These are phyloP conservation scores for Ooceraea biroi DNA, from an alignment of 1,140 invertebrate genomes.

Conservation along the genomic window DNA sequence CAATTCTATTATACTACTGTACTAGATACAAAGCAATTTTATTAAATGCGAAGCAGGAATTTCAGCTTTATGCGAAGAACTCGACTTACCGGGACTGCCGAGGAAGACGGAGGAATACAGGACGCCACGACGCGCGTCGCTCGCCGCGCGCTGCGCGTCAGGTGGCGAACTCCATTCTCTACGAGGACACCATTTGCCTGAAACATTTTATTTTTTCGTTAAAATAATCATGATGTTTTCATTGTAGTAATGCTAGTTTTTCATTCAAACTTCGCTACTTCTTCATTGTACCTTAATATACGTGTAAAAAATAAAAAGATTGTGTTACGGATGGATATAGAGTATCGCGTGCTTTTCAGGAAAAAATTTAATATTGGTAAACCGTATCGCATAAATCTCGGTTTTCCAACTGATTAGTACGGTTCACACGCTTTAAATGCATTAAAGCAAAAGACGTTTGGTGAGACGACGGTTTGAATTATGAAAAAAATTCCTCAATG, in stretches of 20 bases:
- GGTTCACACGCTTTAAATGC: conserved; percentile 15
- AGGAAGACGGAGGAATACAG: conserved; percentile 96
- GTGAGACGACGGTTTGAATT: not conserved
- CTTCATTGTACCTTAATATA: not conserved
- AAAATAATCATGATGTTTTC: conserved; percentile 21
- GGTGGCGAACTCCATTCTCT: conserved; percentile 95
- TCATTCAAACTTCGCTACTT: not conserved
- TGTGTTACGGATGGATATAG: not conserved
- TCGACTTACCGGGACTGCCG: conserved; percentile 93
- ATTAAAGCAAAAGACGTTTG: conserved; percentile 22
- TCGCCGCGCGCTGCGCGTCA: conserved; percentile 90
- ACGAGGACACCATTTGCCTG: conserved; percentile 95
- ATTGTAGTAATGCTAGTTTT: not conserved
- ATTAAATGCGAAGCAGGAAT: no score
- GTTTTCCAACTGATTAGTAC: not conserved
- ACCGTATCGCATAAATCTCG: conserved; percentile 14
- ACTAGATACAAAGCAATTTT: no score
- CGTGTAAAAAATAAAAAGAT: not conserved
- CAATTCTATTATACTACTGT: no score
- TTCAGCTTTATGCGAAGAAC: no score
- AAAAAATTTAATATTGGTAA: not conserved
- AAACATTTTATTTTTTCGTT: conserved; percentile 79
- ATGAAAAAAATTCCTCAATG: conserved; percentile 51
- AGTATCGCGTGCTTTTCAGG: not conserved
- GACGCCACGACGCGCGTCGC: conserved; percentile 91